Conservation (phyloP, 2,113 vertebrate species). For the Leptosomus discolor region DNA sequence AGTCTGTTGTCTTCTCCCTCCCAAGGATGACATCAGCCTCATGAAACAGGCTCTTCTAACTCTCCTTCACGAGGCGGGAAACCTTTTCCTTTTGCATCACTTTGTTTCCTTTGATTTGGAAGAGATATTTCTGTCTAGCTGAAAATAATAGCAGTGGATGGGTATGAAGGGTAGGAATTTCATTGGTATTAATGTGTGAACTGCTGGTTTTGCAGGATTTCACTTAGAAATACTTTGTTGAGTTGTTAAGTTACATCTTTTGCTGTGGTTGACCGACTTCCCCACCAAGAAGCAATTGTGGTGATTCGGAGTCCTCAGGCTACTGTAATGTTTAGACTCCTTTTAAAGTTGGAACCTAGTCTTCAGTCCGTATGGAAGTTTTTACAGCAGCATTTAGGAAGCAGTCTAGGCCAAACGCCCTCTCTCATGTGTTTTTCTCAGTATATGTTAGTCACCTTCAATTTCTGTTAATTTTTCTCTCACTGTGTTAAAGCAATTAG, state of each 20-base stretch:
- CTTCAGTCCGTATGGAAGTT: not conserved
- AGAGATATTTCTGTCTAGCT: not conserved
- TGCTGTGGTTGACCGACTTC: not conserved
- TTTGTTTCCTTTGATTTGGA: not conserved
- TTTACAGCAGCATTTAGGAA: not conserved
- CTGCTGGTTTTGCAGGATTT: not conserved
- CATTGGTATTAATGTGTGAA: not conserved
- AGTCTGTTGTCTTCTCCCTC: not conserved
- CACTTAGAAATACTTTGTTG: not conserved
- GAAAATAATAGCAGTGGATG: not conserved
- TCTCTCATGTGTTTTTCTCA: conserved; percentile 14
- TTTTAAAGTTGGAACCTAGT: not conserved
- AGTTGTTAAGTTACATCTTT: not conserved
- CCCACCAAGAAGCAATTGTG: not conserved
- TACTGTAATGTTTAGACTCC: not conserved
- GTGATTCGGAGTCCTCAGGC: not conserved
- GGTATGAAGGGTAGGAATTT: not conserved
- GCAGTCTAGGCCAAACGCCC: not conserved
- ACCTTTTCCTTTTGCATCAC: not conserved
- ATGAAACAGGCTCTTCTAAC: not conserved
- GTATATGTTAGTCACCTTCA: not conserved
- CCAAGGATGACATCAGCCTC: not conserved
- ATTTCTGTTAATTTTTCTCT: conserved; percentile 43
- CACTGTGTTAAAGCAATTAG: conserved; percentile 20
- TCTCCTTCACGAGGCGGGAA: not conserved